A percentile compares a stretch with the other conserved stretches of the same genome.
phyloP scores from a whole-genome alignment of 2,888 invertebrate species.

The Drosophila demipolita region DNA sequence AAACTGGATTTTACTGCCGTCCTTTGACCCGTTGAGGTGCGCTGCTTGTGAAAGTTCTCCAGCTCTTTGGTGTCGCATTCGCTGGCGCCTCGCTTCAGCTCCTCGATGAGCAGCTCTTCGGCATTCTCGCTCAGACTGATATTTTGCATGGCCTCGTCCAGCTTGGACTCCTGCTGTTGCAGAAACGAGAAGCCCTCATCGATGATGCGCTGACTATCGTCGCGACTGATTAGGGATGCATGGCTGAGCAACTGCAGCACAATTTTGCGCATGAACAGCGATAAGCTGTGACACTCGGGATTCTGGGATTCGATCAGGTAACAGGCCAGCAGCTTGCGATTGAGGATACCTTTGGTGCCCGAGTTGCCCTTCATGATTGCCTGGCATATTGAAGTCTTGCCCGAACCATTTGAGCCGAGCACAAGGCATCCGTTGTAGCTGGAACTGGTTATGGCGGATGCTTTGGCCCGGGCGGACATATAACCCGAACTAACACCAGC shows the following conservation, averaged over 20 bases:
- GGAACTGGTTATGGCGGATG: conserved; percentile 80
- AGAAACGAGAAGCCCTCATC: conserved; percentile 83
- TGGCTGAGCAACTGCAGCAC: conserved; percentile 94
- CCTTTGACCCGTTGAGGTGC: conserved; percentile 75
- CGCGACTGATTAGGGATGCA: conserved; percentile 85
- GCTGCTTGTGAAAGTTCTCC: conserved; percentile 75
- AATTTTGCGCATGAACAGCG: conserved; percentile 93
- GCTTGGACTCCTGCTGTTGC: conserved; percentile 82
- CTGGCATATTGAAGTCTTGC: conserved; percentile 95
- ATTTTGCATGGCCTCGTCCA: conserved; percentile 82
- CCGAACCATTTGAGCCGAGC: conserved; percentile 96
- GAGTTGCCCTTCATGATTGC: conserved; percentile 87
- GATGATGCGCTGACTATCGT: conserved; percentile 81
- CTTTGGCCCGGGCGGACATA: conserved; percentile 81
- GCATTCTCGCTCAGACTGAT: conserved; percentile 83
- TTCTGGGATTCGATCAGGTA: conserved; percentile 95
- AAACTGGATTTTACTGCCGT: conserved; percentile 53
- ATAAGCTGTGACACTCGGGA: conserved; percentile 93
- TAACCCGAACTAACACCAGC: conserved; percentile 62
- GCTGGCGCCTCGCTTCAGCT: conserved; percentile 79
- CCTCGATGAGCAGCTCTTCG: conserved; percentile 84
- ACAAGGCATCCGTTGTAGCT: conserved; percentile 92
- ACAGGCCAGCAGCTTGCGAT: conserved; percentile 92
- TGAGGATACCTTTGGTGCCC: conserved; percentile 85
- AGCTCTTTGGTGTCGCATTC: conserved; percentile 77